Conservation (phyloP, 2,797 vertebrate species). For the Silurus aristotelis region DNA sequence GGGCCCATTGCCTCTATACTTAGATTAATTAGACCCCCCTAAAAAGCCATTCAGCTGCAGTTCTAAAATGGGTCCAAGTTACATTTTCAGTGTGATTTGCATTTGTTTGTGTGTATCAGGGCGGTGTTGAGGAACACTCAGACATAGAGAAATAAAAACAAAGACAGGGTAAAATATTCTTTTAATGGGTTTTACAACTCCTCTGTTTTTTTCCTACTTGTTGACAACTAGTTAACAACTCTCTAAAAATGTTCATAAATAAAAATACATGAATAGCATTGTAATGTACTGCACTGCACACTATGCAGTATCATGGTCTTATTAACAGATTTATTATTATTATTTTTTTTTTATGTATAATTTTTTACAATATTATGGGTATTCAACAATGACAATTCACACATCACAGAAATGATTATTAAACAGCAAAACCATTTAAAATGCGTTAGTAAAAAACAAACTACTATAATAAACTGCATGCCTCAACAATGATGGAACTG, state of each 20-base stretch:
- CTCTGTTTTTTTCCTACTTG: conserved; percentile 66
- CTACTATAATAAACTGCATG: too few species aligned
- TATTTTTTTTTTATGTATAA: not conserved
- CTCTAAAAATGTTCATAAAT: conserved; percentile 65
- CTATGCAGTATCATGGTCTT: conserved; percentile 1
- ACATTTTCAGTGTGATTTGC: conserved; percentile 88
- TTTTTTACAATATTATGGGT: too few species aligned
- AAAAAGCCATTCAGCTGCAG: conserved; percentile 84
- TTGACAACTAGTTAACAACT: conserved; percentile 63
- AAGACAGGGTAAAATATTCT: conserved; percentile 72
- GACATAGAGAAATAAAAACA: conserved; percentile 61
- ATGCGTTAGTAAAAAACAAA: too few species aligned
- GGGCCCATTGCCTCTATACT: conserved; percentile 86
- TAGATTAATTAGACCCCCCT: conserved; percentile 89
- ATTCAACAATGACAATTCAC: not conserved
- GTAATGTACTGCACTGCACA: conserved; percentile 36
- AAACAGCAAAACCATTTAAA: not conserved
- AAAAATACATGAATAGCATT: conserved; percentile 59
- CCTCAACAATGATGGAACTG: too few species aligned
- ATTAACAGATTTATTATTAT: not conserved
- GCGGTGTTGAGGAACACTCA: conserved; percentile 61
- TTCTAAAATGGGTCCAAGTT: conserved; percentile 81
- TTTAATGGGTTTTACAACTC: conserved; percentile 74
- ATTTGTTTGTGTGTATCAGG: conserved; percentile 88
- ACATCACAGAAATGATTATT: not conserved